A percentile compares a stretch with the other conserved stretches of the same genome.
phyloP scores from a whole-genome alignment of 2,113 vertebrate genomes.

The Parus major region DNA sequence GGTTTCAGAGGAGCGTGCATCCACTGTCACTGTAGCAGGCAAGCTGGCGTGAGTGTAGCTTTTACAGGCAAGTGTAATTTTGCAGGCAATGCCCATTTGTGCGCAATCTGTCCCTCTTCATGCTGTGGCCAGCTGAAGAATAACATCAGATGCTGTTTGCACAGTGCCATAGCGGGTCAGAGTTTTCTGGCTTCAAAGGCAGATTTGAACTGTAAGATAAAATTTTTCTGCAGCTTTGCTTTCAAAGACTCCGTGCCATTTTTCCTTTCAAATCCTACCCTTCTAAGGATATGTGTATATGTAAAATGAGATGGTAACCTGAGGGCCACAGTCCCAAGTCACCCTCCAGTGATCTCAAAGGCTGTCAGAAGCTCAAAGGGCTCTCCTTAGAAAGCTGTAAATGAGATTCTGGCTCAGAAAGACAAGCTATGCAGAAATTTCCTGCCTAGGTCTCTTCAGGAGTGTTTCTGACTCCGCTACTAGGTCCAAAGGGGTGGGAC shows the following conservation, averaged over 20 bases:
- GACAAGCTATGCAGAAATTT: not conserved
- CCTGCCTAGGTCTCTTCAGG: not conserved
- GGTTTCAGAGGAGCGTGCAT: accelerated
- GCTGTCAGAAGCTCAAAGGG: not conserved
- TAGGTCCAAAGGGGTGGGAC: not conserved
- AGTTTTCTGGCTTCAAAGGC: not conserved
- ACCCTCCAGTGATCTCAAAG: not conserved
- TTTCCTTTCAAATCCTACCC: not conserved
- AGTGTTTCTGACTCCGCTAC: not conserved
- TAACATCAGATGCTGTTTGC: not conserved
- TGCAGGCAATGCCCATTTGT: not conserved
- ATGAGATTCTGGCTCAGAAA: not conserved
- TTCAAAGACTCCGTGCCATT: not conserved
- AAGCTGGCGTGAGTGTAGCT: not conserved
- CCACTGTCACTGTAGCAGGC: not conserved
- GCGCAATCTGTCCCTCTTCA: not conserved
- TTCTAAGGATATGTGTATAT: not conserved
- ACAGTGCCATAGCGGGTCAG: accelerated
- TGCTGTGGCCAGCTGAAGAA: not conserved
- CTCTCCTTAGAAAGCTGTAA: not conserved
- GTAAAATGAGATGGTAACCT: not conserved
- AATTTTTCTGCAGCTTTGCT: not conserved
- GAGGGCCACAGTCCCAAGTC: not conserved
- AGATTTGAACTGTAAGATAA: not conserved
- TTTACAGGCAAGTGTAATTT: not conserved